Base-by-base conservation (phyloP, 2,797 vertebrate species). In the Coreius guichenoti region DNA sequence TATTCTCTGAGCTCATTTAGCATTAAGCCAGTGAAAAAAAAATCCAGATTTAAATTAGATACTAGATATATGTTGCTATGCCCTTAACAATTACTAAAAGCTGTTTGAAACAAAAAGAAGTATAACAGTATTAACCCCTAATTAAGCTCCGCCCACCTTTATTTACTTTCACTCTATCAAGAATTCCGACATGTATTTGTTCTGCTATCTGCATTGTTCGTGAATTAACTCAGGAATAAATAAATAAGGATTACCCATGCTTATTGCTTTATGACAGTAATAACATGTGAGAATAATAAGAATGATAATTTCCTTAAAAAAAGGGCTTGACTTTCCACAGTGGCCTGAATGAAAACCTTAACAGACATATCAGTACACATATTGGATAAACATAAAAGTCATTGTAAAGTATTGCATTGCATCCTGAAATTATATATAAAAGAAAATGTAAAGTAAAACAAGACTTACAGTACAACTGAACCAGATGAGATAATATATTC, bases 1-100 rank as follows among this genome's bases (percentile, higher is more conserved):
- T 21, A 9, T 82, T 56, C 9, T 81, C 67, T 9, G 45, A 80
- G 45, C 47, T 69, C 65, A 47, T 79, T 43, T 63, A 58, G 39
- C 58, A 63, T 61, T 61, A n/a, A 65, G 54, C 65, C 45, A 65
- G 39, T 23, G 16, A 16, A n/a, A 51, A 39, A 39, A 43, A 29
- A 51, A 54, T 9, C 2, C 49, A 13, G 21, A n/a, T 39, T 58
- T 77, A 0, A n/a, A 58, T 26, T 5, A 13, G 33, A 8, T 21
- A 14, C n/a, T 29, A 29, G 61, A 6, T 63, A 14, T 14, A 54
- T 75, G 17, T 54, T 54, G 13, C 13, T n/a, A 39, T 58, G 75
- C 3, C 33, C 19, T 68, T 68, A 68, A 68, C 8, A 7, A 58
- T 56, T 76, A n/a, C 19, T n/a, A 26, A 54, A 33, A 13, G 47